phyloP scores from a whole-genome alignment of 1,140 invertebrate species.

The Nymphalis io region DNA sequence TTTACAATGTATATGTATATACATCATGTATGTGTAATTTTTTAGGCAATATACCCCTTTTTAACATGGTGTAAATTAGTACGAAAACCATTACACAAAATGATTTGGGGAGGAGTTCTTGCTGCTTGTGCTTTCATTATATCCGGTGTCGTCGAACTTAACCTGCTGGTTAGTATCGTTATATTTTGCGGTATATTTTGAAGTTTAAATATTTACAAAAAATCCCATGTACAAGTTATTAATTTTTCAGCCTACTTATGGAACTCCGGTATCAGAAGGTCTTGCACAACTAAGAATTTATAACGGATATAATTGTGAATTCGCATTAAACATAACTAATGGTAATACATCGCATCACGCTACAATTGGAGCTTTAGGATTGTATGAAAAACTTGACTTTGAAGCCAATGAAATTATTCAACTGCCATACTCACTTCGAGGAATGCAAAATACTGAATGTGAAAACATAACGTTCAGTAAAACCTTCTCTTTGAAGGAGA shows the following conservation, averaged over 20 bases:
- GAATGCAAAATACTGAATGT: constrained; percentile 49
- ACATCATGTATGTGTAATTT: constrained; percentile 3
- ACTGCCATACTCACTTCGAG: constrained; percentile 59
- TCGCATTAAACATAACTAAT: constrained; percentile 47
- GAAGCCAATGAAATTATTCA: constrained; percentile 44
- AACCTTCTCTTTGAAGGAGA: constrained; percentile 54
- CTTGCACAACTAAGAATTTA: constrained; percentile 69
- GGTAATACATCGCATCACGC: constrained; percentile 36
- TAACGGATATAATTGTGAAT: constrained; percentile 69
- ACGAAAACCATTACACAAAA: constrained; percentile 90
- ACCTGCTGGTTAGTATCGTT: constrained; percentile 83
- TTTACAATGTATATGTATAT: no score
- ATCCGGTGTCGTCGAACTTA: constrained; percentile 91
- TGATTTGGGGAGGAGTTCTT: constrained; percentile 91
- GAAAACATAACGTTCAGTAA: constrained; percentile 45
- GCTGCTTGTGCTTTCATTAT: constrained; percentile 92
- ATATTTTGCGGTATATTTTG: not conserved
- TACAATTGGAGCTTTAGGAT: constrained; percentile 51
- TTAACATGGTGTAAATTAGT: constrained; percentile 90
- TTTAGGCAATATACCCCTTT: constrained; percentile 88
- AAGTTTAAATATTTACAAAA: no score
- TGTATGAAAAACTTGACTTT: constrained; percentile 64
- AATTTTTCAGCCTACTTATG: constrained; percentile 70
- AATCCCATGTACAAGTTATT: not conserved
- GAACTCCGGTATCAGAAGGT: constrained; percentile 65